Evolutionary conservation across 1,140 invertebrate species (phyloP).

Genomic region (Bombus ignitus): DNA sequence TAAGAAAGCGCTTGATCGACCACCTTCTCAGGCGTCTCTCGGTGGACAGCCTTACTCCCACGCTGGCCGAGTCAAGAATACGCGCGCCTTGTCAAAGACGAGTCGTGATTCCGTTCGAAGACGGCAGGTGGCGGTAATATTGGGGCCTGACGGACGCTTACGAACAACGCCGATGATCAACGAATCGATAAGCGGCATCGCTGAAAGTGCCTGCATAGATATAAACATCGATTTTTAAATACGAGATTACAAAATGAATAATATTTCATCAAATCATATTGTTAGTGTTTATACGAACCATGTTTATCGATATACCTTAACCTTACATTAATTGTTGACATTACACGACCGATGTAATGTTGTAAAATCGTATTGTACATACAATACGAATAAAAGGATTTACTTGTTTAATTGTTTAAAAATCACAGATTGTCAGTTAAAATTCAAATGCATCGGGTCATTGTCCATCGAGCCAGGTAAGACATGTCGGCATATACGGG

Average conservation of each 20-base stretch:
- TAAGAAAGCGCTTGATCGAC: conserved; percentile 58
- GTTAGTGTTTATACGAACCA: background rate
- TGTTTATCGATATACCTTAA: too few species aligned
- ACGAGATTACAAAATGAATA: background rate
- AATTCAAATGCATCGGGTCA: conserved; percentile 6
- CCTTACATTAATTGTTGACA: background rate
- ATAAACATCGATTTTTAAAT: background rate
- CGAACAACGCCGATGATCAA: conserved; percentile 66
- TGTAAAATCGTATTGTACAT: too few species aligned
- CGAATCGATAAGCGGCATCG: conserved; percentile 46
- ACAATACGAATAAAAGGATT: too few species aligned
- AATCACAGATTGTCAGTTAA: background rate
- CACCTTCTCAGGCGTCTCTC: conserved; percentile 68
- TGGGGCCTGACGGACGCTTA: conserved; percentile 54
- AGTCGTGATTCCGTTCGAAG: conserved; percentile 32
- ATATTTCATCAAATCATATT: background rate
- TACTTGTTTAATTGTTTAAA: background rate
- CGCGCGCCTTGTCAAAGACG: conserved; percentile 70
- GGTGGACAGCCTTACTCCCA: conserved; percentile 76
- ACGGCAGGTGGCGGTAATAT: conserved; percentile 58
- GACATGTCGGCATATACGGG: conserved; percentile 49
- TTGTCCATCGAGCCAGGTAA: conserved; percentile 36
- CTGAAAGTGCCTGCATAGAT: background rate
- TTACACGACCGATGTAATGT: too few species aligned
- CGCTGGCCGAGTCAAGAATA: conserved; percentile 80